phyloP scores from a whole-genome alignment of 2,797 vertebrate species.

The Podargus strigoides region DNA sequence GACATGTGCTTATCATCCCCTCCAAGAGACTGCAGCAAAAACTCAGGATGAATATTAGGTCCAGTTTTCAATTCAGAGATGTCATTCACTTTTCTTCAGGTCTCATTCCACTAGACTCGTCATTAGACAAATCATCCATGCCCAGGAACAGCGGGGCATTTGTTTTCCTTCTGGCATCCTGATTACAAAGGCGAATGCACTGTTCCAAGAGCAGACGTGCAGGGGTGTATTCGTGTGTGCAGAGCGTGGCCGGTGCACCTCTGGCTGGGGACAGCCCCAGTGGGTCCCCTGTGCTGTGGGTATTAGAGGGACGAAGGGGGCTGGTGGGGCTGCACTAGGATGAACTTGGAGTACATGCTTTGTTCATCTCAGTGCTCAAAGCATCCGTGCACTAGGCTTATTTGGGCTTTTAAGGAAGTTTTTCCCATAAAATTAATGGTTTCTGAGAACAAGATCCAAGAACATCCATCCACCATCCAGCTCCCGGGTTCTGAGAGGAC shows the following conservation, averaged over 20 bases:
- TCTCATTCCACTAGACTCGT: not conserved
- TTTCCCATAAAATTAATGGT: not conserved
- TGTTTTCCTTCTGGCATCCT: not conserved
- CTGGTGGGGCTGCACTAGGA: too few relatives aligned
- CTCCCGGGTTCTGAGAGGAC: not conserved
- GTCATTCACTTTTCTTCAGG: not conserved
- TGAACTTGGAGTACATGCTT: not conserved
- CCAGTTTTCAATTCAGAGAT: not conserved
- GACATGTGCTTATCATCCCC: not conserved
- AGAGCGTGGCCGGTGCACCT: fast-evolving
- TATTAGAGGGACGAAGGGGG: not conserved
- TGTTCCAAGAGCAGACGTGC: fast-evolving
- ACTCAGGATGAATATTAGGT: not conserved
- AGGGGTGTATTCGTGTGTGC: too few relatives aligned
- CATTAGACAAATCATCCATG: not conserved
- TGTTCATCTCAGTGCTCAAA: not conserved
- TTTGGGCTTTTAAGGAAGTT: not conserved
- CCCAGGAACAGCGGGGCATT: not conserved
- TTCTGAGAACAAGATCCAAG: not conserved
- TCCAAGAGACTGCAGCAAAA: not conserved
- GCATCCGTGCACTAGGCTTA: fast-evolving
- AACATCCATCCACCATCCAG: not conserved
- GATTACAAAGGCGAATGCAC: not conserved
- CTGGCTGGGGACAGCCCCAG: not conserved
- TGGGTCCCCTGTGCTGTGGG: not conserved